These are phyloP conservation scores for Apostichopus californicus DNA, from an alignment of 35 echinoderm and acorn worm genomes.

Conservation along the genomic window DNA sequence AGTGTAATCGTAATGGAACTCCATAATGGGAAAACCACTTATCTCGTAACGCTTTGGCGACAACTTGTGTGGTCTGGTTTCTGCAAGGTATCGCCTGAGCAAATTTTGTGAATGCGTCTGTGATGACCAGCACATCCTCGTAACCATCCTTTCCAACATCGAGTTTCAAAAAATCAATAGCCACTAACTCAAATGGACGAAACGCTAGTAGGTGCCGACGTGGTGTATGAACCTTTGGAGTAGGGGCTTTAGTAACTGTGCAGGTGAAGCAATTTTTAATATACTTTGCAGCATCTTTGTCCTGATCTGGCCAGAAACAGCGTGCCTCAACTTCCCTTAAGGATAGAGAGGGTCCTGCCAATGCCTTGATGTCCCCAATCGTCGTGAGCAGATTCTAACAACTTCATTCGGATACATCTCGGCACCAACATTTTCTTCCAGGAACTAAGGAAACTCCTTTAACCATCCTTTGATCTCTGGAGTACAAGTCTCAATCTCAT, in stretches of 20 bases:
- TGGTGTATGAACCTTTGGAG: slow-evolving; percentile 13
- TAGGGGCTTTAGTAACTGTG: slow-evolving; percentile 43
- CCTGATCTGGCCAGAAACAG: slow-evolving; percentile 65
- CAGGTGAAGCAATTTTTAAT: slow-evolving; percentile 54
- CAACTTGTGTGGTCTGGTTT: slow-evolving; percentile 25
- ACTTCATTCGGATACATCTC: too few species aligned
- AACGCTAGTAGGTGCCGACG: slow-evolving; percentile 52
- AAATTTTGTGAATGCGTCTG: slow-evolving; percentile 57
- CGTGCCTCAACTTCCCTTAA: slow-evolving; percentile 25
- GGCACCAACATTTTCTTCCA: too few species aligned
- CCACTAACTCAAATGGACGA: slow-evolving; percentile 47
- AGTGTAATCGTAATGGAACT: neutral
- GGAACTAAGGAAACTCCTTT: too few species aligned
- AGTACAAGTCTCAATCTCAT: too few species aligned
- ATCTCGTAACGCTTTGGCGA: neutral
- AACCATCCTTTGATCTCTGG: too few species aligned
- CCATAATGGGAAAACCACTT: slow-evolving; percentile 16
- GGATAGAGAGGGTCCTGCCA: neutral
- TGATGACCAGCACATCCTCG: slow-evolving; percentile 61
- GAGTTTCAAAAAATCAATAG: slow-evolving; percentile 62
- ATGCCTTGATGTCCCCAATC: slow-evolving; percentile 37
- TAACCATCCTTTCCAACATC: slow-evolving; percentile 38
- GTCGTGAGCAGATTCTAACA: neutral
- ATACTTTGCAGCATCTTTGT: slow-evolving; percentile 15
- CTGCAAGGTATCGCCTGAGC: slow-evolving; percentile 43